Evolutionary conservation across 2,888 invertebrate genomes (phyloP), one percentile per base, ranked within the genome.

Genomic region (Drosophila subsilvestris): DNA sequence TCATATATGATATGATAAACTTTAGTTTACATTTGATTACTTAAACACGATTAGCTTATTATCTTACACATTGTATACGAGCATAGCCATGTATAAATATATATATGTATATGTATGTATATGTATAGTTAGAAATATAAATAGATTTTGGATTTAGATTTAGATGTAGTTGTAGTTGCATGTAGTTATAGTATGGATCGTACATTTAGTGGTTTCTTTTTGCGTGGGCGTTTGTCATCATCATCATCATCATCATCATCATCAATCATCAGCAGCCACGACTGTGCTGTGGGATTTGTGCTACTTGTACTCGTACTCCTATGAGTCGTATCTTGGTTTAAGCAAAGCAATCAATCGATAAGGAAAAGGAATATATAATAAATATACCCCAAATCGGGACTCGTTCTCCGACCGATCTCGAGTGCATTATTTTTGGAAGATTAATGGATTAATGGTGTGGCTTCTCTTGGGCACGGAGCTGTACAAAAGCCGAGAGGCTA

Each of bases 21-120:
- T 47, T 76, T 74, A 76, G 71, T 72, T 72, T 75, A 81, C 61
- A 81, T 65, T 63, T 63, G 76, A 75, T 81, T 71, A 63, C 54
- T 60, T 66, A 66, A 66, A 66, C 58, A 54, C 56, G 70, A 84
- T 79, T 71, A 62, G 48, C 56, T 84, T 84, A 84, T 75, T 82
- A 86, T 87, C 87, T 88, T 88, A 88, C 82, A 82, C 81, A 84
- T 80, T 80, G 67, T 78, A 79, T 78, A 81, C 84, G 80, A 83
- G 78, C 84, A 83, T 83, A 78, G 66, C 37, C 62, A 63, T 84
- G 54, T 86, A 84, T 73, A 86, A 69, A 69, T 77, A 78, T 80
- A 86, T 45, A 76, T 44, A 62, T 58, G 55, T 70, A 63, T 74
- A 69, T 66, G 60, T 65, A 48, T 25, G 25, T 25, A 25, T 25